A percentile compares a stretch with the other conserved stretches of the same genome.
These are phyloP conservation scores for Neosilurus hyrtlii DNA, from an alignment of 2,797 vertebrate genomes.

Conservation along the genomic window DNA sequence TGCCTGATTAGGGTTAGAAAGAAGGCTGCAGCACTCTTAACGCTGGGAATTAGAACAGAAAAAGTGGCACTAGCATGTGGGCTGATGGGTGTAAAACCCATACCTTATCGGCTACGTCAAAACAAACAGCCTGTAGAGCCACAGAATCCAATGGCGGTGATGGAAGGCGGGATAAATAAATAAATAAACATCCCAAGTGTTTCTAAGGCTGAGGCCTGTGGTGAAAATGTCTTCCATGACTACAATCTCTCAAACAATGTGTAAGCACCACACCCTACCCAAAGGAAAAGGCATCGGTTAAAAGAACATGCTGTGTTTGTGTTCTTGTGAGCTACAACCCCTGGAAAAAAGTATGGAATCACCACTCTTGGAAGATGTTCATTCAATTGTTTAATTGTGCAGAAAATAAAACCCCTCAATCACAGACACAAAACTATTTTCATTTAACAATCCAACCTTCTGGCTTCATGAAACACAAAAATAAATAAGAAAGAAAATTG, in stretches of 20 bases:
- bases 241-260: constrained; percentile 31
- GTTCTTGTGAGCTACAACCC: constrained; percentile 19
- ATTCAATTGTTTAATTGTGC: too few species aligned
- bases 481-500: too few species aligned
- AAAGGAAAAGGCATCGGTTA: constrained; percentile 7
- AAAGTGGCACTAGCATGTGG: background rate
- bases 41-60: background rate
- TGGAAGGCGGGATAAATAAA: background rate
- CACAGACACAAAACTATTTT: too few species aligned
- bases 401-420: too few species aligned
- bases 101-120: background rate
- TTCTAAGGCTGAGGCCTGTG: constrained; percentile 35
- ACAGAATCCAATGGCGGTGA: background rate
- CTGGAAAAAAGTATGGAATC: too few species aligned
- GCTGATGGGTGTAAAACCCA: background rate
- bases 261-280: constrained; percentile 35
- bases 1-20: background rate
- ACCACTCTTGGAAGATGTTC: too few species aligned
- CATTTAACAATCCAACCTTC: too few species aligned
- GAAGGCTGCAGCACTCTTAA: background rate
- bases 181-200: constrained; percentile 12
- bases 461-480: too few species aligned
- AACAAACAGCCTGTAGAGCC: constrained; percentile 2
- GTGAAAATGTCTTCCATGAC: constrained; percentile 43
- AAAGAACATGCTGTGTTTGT: constrained; percentile 17